Evolutionary conservation across 2,888 invertebrate genomes (phyloP).

Genomic region (Gerris lacustris): DNA sequence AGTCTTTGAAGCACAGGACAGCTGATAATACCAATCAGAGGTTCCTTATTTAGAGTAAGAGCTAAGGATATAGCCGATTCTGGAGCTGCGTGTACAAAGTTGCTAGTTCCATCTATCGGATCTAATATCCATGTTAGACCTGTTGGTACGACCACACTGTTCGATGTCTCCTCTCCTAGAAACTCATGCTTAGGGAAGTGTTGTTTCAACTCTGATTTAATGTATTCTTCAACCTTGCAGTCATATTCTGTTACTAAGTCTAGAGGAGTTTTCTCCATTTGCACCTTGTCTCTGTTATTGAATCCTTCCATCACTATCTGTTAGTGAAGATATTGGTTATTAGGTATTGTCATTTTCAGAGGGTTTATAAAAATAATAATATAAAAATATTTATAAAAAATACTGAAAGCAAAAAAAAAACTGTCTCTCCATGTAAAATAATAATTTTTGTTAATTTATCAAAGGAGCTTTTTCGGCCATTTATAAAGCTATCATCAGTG

Average conservation of each 20-base stretch:
- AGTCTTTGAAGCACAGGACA: slow-evolving; percentile 80
- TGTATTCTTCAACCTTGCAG: slow-evolving; percentile 55
- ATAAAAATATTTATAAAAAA: no score
- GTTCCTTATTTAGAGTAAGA: slow-evolving; percentile 55
- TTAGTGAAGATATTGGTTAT: no score
- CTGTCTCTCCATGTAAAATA: no score
- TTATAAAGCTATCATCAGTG: no score
- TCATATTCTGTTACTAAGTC: slow-evolving; percentile 74
- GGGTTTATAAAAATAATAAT: no score
- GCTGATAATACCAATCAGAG: slow-evolving; percentile 74
- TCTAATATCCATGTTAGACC: slow-evolving; percentile 96
- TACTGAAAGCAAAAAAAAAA: no score
- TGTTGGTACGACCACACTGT: slow-evolving; percentile 56
- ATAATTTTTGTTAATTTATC: no score
- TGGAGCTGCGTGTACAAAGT: slow-evolving; percentile 88
- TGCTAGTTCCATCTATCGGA: slow-evolving; percentile 97
- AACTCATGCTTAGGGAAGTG: slow-evolving; percentile 56
- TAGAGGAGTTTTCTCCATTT: slow-evolving; percentile 47
- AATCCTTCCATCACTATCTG: slow-evolving; percentile 45
- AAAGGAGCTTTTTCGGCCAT: no score
- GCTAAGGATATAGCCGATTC: slow-evolving; percentile 83
- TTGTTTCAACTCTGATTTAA: slow-evolving; percentile 46
- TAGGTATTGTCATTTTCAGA: no score
- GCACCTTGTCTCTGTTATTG: slow-evolving; percentile 38
- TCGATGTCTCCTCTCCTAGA: slow-evolving; percentile 80